These are phyloP conservation scores for Fringilla coelebs DNA, from an alignment of 2,797 vertebrate species.

Conservation along the genomic window DNA sequence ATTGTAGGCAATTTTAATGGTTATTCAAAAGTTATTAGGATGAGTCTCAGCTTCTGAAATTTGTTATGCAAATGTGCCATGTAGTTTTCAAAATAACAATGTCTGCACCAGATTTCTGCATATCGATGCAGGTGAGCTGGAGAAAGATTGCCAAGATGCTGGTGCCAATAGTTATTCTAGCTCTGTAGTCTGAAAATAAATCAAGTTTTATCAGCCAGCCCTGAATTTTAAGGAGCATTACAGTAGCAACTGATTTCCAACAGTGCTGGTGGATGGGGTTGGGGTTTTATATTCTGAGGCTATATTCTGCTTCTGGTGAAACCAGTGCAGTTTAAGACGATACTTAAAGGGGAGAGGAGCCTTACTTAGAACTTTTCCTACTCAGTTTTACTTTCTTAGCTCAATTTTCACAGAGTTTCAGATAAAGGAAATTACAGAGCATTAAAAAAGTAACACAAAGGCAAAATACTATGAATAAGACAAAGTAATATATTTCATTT, in stretches of 20 bases:
- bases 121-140: not conserved
- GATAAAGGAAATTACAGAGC: not conserved
- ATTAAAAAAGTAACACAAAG: not conserved
- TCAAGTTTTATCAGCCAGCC: not conserved
- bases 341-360: not conserved
- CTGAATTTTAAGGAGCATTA: not conserved
- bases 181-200: not conserved
- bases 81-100: not conserved
- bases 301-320: not conserved
- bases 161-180: not conserved
- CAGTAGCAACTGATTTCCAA: not conserved
- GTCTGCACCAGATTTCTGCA: not conserved
- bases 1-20: not conserved
- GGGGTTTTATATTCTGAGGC: not conserved
- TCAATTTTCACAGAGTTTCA: not conserved
- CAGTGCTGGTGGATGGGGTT: not conserved
- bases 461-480: not conserved
- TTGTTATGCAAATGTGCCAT: not conserved
- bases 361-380: not conserved
- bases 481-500: not conserved
- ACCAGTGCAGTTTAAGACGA: not conserved
- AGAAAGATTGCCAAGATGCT: not conserved
- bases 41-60: not conserved
- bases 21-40: not conserved
- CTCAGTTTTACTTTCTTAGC: not conserved